Evolutionary conservation across 1,140 invertebrate genomes (phyloP), one percentile per base, ranked within the genome.

Genomic region (Portunus trituberculatus): DNA sequence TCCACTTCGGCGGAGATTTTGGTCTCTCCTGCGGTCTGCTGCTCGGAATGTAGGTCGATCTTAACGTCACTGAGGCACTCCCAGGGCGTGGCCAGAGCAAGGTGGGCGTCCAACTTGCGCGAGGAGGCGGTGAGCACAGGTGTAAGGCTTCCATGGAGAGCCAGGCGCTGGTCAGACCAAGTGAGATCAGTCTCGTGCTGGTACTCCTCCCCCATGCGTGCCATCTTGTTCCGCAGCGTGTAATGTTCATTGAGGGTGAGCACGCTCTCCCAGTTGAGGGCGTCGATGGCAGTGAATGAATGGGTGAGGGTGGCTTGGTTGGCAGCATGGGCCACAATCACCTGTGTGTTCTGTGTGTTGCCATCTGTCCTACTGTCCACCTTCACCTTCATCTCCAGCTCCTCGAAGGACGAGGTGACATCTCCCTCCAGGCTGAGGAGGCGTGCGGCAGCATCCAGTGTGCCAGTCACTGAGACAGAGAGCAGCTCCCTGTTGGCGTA

Each of bases 201-300:
- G 39, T 88, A 95, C 6, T 29, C 20, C 31, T 48, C 67, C 31
- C 91, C 91, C n/a, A 8, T 16, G 32, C 87, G 91, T n/a, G 76
- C 67, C 91, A 82, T 82, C 31, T 88, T 95, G 59, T 92, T 93
- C n/a, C 20, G 46, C 46, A 95, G 29, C 46, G 86, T 29, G 89
- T 88, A 93, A 0, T 29, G 20, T 6, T 67, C 91, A 76, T 95
- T 95, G 25, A 95, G 12, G n/a, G 28, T 59, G 20, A 95, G 88
- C 48, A 46, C 59, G 16, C 84, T 95, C 76, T 95, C 94, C 94
- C 94, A 95, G 84, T 95, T 95, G 0, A 95, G 46, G 31, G 52
- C 87, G 76, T 95, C 91, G 46, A n/a, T n/a, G 31, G 76, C 59
- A 46, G 83, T 28, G 46, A 95, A 45, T 20, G 52, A 45, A 31